These are phyloP conservation scores for Dromiciops gliroides DNA, from an alignment of 2,113 vertebrate species.

Conservation along the genomic window DNA sequence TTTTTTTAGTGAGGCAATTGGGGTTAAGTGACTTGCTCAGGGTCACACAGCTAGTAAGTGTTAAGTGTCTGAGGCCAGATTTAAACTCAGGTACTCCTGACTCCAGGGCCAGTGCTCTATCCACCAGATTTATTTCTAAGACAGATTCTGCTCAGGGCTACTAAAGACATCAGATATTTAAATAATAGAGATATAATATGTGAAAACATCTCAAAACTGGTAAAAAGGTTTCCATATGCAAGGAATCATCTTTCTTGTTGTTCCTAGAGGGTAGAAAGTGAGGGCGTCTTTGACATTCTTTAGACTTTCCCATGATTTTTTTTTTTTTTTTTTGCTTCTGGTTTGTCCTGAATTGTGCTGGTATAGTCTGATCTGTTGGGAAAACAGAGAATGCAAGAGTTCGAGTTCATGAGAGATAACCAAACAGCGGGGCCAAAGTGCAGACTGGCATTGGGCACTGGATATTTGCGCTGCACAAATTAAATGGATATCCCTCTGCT, in stretches of 20 bases:
- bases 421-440: background rate
- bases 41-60: too few relatives aligned
- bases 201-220: background rate
- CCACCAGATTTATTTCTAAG: background rate
- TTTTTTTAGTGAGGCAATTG: too few relatives aligned
- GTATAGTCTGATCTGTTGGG: background rate
- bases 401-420: background rate
- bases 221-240: background rate
- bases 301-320: background rate
- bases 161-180: background rate
- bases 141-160: background rate
- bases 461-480: background rate
- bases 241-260: background rate
- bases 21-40: too few relatives aligned
- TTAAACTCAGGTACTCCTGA: too few relatives aligned
- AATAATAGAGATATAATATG: background rate
- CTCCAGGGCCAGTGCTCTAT: too few relatives aligned
- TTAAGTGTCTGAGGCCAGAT: too few relatives aligned
- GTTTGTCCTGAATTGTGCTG: background rate
- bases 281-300: background rate
- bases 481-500: background rate
- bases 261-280: background rate
- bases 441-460: background rate
- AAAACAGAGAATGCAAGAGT: slow-evolving; percentile 3
- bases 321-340: background rate